These are phyloP conservation scores for Phyllostomus discolor DNA, from an alignment of 2,113 vertebrate genomes.

Conservation along the genomic window DNA sequence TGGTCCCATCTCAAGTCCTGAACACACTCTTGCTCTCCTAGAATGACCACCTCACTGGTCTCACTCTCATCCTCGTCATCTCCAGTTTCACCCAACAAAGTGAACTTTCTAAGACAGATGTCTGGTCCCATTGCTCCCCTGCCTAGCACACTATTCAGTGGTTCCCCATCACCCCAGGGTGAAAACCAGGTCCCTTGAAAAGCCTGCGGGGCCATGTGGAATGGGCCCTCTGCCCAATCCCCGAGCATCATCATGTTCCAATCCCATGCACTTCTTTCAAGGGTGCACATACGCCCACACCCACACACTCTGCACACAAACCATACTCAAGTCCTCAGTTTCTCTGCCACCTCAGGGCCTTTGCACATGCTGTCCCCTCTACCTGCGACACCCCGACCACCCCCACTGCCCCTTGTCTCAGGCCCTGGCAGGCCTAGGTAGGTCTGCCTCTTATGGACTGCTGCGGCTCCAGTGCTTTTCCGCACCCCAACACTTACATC, in stretches of 20 bases:
- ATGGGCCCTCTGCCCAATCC: not conserved
- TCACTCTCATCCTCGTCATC: not conserved
- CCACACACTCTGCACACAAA: no score
- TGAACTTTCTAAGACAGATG: not conserved
- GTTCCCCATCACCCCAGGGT: not conserved
- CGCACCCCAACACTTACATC: not conserved
- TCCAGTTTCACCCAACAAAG: not conserved
- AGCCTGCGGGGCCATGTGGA: not conserved
- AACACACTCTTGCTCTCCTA: not conserved
- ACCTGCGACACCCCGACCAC: accelerated
- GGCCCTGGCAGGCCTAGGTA: not conserved
- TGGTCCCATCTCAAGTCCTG: not conserved
- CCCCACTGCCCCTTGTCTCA: not conserved
- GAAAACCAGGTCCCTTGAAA: not conserved
- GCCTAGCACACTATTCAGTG: not conserved
- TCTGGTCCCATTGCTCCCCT: not conserved
- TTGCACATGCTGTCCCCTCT: not conserved
- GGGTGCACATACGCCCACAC: no score
- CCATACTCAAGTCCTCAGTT: not conserved
- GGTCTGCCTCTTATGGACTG: not conserved
- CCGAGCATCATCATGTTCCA: not conserved
- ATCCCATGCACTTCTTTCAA: not conserved
- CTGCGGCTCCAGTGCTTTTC: not conserved
- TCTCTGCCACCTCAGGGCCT: not conserved
- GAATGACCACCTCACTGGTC: not conserved